Evolutionary conservation across 2,888 invertebrate genomes (phyloP).

Genomic region (Teleiodes luculella): DNA sequence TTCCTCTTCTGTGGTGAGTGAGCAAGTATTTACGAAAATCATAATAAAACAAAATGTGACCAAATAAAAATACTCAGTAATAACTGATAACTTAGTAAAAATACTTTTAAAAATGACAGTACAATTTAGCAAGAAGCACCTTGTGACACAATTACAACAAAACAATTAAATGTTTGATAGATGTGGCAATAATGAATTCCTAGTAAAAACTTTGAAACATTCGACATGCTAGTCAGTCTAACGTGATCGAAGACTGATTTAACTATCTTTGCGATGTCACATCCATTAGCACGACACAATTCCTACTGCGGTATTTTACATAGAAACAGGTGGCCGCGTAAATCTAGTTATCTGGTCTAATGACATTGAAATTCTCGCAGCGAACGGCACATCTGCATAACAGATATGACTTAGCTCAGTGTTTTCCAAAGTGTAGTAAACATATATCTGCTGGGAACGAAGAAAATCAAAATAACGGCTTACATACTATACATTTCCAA

Average conservation of each 20-base stretch:
- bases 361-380: constrained; percentile 37
- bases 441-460: neutral
- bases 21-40: too few relatives aligned
- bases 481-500: too few relatives aligned
- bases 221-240: neutral
- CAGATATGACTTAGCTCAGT: neutral
- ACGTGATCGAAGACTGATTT: neutral
- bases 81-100: too few relatives aligned
- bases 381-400: constrained; percentile 21
- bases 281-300: neutral
- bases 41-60: too few relatives aligned
- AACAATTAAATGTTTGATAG: too few relatives aligned
- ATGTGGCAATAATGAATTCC: neutral
- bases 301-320: constrained; percentile 5
- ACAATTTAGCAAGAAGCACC: too few relatives aligned
- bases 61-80: too few relatives aligned
- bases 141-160: too few relatives aligned
- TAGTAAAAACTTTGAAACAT: neutral
- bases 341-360: constrained; percentile 40
- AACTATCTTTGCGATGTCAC: neutral
- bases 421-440: too few relatives aligned
- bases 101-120: too few relatives aligned
- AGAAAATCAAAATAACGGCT: too few relatives aligned
- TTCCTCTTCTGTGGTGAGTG: too few relatives aligned
- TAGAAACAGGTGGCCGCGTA: constrained; percentile 36